Base-by-base conservation (phyloP, 2,113 vertebrate genomes). In the Ammodytes dubius region DNA sequence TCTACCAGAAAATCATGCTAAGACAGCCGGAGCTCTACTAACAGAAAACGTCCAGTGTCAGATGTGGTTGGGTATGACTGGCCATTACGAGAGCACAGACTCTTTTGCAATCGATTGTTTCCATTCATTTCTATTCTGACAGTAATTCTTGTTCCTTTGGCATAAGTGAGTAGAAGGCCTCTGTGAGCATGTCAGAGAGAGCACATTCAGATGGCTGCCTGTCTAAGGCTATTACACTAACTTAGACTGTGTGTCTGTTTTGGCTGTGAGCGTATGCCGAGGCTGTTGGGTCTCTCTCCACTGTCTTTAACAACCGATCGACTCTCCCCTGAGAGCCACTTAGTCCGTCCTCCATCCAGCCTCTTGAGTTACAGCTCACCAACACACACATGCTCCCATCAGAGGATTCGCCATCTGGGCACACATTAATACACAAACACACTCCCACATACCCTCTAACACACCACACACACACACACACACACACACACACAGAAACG, bases 291-390 rank as follows among this genome's bases (percentile, higher is more conserved):
- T 90, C 91, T 88, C 87, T 85, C 84, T 92, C 79, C 83, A 74
- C 91, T 88, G 89, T 88, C 89, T 93, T 91, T 88, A 92, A 92
- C 88, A 88, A 89, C 81, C 65, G 59, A 92, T 91, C 82, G 84
- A 77, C 84, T 88, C 85, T 89, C 92, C 92, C 91, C 78, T 75
- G 91, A 91, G 91, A 92, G 87, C 89, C 92, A 94, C 92, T 94
- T 93, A 91, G 87, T 87, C 84, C 80, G 86, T 90, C 91, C 91
- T 90, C 90, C 77, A 89, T 88, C 70, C 87, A 91, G 81, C 86
- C 92, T 89, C 90, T 91, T 85, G 84, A 89, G 88, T 89, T 89
- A 85, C 88, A 89, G 84, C 88, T 89, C 88, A 91, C 82, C 86
- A 85, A 88, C 89, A 88, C 88, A 88, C 88, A 82, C 87, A 87